Conservation (phyloP, 2,888 invertebrate genomes). For the Asteroscopus sphinx region DNA sequence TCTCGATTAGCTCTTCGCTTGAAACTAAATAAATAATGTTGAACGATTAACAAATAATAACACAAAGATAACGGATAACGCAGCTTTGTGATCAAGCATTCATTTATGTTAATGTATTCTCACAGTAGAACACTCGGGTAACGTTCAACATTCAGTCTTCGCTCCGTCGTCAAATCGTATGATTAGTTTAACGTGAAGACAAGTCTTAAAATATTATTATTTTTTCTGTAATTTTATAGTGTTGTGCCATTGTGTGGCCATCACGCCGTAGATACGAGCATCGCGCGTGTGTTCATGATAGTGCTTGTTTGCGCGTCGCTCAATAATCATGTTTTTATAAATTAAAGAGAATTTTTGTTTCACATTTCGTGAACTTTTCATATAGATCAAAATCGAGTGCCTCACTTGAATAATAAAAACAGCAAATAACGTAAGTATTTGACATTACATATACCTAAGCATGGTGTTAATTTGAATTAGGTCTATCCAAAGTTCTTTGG, state of each 20-base stretch:
- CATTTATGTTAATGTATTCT: slow-evolving; percentile 74
- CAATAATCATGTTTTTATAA: slow-evolving; percentile 68
- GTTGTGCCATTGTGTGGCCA: slow-evolving; percentile 53
- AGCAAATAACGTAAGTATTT: slow-evolving; percentile 41
- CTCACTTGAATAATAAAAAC: slow-evolving; percentile 16
- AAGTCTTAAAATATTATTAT: slow-evolving; percentile 35
- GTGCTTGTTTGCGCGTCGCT: slow-evolving; percentile 74
- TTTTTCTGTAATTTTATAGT: slow-evolving; percentile 35
- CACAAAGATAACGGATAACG: slow-evolving; percentile 54
- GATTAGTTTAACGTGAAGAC: slow-evolving; percentile 57
- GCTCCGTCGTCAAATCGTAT: slow-evolving; percentile 62
- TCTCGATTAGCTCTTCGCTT: slow-evolving; percentile 47
- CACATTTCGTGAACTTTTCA: slow-evolving; percentile 19
- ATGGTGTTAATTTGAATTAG: neutral
- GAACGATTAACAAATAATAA: slow-evolving; percentile 62
- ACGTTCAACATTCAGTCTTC: slow-evolving; percentile 68
- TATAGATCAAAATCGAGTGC: slow-evolving; percentile 16
- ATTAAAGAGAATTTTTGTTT: slow-evolving; percentile 45
- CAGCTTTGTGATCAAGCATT: slow-evolving; percentile 64
- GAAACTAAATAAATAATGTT: slow-evolving; percentile 53
- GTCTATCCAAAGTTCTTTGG: neutral
- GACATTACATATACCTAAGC: neutral
- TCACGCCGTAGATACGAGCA: slow-evolving; percentile 55
- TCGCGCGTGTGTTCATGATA: slow-evolving; percentile 71
- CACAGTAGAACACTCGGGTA: slow-evolving; percentile 55